Evolutionary conservation across 2,888 invertebrate species (phyloP), one percentile per base, ranked within the genome.

Genomic region (Uloborus plumipes): DNA sequence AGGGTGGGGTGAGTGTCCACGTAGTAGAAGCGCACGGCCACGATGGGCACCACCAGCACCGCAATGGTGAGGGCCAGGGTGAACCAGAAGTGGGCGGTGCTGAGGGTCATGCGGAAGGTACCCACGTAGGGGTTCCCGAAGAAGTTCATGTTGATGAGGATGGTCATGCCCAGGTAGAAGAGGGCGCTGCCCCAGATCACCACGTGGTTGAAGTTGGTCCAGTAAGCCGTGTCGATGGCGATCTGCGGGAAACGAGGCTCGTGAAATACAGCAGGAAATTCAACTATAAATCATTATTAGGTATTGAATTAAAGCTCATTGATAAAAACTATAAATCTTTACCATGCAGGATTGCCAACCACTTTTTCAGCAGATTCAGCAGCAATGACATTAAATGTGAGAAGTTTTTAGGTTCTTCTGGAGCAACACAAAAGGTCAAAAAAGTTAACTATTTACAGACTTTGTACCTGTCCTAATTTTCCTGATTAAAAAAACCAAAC

Each of bases 131-230:
- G 84, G 72, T 86, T 86, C 26, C 94, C 94, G 87, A 96, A 93
- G 84, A 94, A 93, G 90, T 97, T 96, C 90, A 98, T 97, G 91
- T 98, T 98, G 84, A 91, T 88, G 90, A 97, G 94, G 89, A 96
- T 95, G 89, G 97, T 96, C 87, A 98, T 92, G 88, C 95, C 92
- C 90, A 99, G 97, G 91, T 97, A 99, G 90, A 97, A 95, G 86
- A 96, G 92, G 82, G 99, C 92, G 85, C 98, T 98, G 88, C 98
- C 98, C 98, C 98, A 98, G 87, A 99, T 95, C 89, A 96, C 96
- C 85, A 99, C 92, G 91, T 99, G 98, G 90, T 98, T 99, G 90
- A 98, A 95, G 87, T 94, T 92, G 76, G 99, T 99, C 99, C 99
- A 99, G 89, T 99, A 99, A 22, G 95, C 94, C 76, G 99, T 99